Evolutionary conservation across 2,888 invertebrate species (phyloP).

Genomic region (Nymphalis polychloros): DNA sequence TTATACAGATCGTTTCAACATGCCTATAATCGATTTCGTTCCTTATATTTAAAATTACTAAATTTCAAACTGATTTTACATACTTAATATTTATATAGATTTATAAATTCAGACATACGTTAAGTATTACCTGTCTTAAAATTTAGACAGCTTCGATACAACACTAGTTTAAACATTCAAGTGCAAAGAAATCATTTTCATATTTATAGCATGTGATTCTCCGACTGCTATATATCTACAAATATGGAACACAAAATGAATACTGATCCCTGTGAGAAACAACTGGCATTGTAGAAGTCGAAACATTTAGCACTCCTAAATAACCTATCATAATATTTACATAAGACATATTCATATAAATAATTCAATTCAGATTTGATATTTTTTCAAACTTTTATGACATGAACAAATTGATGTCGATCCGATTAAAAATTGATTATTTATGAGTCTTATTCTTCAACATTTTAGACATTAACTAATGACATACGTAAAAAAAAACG

Average conservation of each 20-base stretch:
- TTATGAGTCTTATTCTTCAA: too few relatives aligned
- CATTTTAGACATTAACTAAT: too few relatives aligned
- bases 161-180: neutral
- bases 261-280: constrained; percentile 51
- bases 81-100: neutral
- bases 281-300: constrained; percentile 41
- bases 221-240: neutral
- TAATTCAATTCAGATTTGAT: constrained; percentile 21
- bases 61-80: neutral
- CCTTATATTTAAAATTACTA: neutral
- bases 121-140: neutral
- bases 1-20: neutral
- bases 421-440: too few relatives aligned
- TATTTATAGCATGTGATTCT: neutral
- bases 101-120: neutral
- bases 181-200: neutral
- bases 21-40: neutral
- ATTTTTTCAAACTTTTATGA: constrained; percentile 17
- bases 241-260: constrained; percentile 13
- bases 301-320: constrained; percentile 29
- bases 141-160: neutral
- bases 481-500: too few relatives aligned
- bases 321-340: constrained; percentile 36
- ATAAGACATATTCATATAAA: constrained; percentile 31
- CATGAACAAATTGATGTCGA: too few relatives aligned